Evolutionary conservation across 2,113 vertebrate genomes (phyloP).

Genomic region (Callipepla squamata): DNA sequence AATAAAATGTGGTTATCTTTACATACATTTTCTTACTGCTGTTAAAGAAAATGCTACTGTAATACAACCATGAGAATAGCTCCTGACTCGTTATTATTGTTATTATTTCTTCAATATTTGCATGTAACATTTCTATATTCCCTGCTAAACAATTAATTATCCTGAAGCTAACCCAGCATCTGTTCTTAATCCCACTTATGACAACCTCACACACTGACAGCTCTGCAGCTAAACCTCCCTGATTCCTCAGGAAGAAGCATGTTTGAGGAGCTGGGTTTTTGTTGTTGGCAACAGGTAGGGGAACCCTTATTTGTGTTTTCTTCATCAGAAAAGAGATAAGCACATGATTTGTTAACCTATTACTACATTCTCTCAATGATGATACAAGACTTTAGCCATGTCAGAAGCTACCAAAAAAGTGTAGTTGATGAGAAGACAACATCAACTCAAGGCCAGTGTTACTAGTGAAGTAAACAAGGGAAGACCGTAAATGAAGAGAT

Average conservation of each 20-base stretch:
- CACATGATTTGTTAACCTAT: background rate
- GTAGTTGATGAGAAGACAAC: background rate
- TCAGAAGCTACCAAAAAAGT: background rate
- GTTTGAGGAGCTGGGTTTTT: background rate
- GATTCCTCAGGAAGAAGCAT: background rate
- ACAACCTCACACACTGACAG: background rate
- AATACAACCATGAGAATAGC: background rate
- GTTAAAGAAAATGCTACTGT: background rate
- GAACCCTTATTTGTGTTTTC: background rate
- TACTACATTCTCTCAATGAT: background rate
- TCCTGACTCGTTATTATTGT: conserved; percentile 2
- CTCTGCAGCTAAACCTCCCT: background rate
- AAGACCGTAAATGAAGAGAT: background rate
- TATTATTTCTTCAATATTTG: background rate
- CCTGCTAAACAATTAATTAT: background rate
- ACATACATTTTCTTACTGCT: background rate
- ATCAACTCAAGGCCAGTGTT: background rate
- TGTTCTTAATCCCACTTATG: conserved; percentile 30
- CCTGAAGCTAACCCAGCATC: background rate
- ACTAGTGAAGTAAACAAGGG: background rate
- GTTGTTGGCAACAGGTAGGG: background rate
- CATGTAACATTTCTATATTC: background rate
- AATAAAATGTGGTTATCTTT: background rate
- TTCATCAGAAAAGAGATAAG: background rate
- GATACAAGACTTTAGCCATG: background rate